A percentile compares a stretch with the other conserved stretches of the same genome.
Conservation (phyloP, 2,113 vertebrate genomes). For the Siniperca chuatsi region DNA sequence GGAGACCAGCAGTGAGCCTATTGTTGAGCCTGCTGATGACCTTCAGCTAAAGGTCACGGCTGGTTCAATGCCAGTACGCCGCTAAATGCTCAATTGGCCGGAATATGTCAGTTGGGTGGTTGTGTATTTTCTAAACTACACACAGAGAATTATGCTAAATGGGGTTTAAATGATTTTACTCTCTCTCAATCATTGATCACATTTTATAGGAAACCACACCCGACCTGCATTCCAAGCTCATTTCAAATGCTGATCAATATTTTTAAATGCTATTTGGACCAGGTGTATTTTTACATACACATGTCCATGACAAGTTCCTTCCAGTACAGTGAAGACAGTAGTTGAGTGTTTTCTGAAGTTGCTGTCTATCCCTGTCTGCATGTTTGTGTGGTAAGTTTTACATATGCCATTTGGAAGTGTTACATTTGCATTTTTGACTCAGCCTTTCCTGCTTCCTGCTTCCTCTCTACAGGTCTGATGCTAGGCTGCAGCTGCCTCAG, state of each 20-base stretch:
- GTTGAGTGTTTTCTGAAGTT: neutral
- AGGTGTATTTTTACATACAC: neutral
- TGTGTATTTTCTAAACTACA: neutral
- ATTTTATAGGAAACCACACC: neutral
- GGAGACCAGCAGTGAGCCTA: neutral
- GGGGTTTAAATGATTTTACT: neutral
- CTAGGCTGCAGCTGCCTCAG: conserved; percentile 54
- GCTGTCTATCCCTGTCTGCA: neutral
- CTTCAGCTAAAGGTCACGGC: conserved; percentile 51
- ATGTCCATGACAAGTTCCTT: neutral
- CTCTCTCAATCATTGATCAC: neutral
- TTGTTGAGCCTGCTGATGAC: conserved; percentile 29
- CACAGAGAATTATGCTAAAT: neutral
- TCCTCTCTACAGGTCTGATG: conserved; percentile 78
- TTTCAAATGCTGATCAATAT: neutral
- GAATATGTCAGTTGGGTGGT: neutral
- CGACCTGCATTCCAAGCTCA: neutral
- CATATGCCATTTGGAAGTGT: neutral
- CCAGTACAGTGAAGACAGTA: neutral
- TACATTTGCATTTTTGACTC: neutral
- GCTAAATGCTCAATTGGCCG: conserved; percentile 1
- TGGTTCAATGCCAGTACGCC: neutral
- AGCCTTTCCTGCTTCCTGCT: neutral
- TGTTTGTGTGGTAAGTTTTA: neutral
- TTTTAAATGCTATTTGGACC: neutral